Base-by-base conservation (phyloP, 2,797 vertebrate species). In the Myripristis murdjan region DNA sequence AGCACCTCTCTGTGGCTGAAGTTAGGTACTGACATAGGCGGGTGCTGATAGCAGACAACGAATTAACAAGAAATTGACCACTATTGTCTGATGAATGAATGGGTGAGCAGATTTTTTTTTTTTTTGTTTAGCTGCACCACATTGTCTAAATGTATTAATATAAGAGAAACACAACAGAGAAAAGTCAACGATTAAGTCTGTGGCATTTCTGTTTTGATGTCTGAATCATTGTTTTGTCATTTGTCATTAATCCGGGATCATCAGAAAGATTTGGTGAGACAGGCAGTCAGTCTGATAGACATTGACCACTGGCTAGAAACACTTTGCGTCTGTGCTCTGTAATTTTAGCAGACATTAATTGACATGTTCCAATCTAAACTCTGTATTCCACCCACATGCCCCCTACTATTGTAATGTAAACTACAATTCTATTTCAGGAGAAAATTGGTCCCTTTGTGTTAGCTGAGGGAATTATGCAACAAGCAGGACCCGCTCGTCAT, bases 391-490 rank as follows among this genome's bases (percentile, higher is more conserved):
- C 87, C 88, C 89, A 89, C 89, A 85, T 81, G 75, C 49, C 67
- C 79, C 75, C 72, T 49, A 82, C 86, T 83, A 87, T 87, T 91
- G 86, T 82, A 88, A 89, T 75, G 65, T 87, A 91, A 88, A 87
- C 89, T 81, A 71, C 84, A 85, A 81, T 79, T 92, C 81, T 85
- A 82, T 91, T 91, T 84, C 86, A 79, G 85, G 85, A 89, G 86
- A 79, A 92, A 92, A 94, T 93, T 92, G 90, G 82, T 91, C 91
- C 89, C 90, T 93, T 94, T 93, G 92, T 95, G 91, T 91, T 86
- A 75, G 77, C 81, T 73, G 70, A 55, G 79, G 84, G 78, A 87
- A 87, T 93, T 92, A 92, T 85, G 84, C 90, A 93, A 92, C 87
- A 79, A 81, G 81, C 87, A 79, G 75, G 77, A 83, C 84, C 79